phyloP scores from a whole-genome alignment of 2,797 vertebrate genomes.

The Lagocephalus sceleratus region DNA sequence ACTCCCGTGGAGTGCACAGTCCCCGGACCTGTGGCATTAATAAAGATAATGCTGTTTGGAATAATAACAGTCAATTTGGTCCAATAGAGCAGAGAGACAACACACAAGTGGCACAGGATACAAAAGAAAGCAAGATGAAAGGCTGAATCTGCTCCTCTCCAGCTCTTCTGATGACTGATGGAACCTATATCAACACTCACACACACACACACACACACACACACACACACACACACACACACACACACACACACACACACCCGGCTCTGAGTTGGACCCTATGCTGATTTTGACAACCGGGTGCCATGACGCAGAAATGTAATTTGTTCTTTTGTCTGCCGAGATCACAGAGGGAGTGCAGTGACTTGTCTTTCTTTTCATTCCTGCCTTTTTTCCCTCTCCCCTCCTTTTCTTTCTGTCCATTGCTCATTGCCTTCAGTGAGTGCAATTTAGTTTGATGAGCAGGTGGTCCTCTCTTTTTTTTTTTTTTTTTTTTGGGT shows the following conservation, averaged over 20 bases:
- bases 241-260: constrained; percentile 40
- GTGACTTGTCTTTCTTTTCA: constrained; percentile 62
- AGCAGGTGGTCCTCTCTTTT: constrained; percentile 73
- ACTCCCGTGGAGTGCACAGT: constrained; percentile 56
- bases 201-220: too few relatives aligned
- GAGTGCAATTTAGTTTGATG: constrained; percentile 79
- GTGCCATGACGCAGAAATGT: constrained; percentile 60
- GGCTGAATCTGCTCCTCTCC: constrained; percentile 59
- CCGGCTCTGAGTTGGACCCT: constrained; percentile 57
- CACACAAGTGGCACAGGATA: constrained; percentile 62
- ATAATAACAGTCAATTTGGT: constrained; percentile 76
- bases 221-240: too few relatives aligned
- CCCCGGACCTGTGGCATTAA: constrained; percentile 73
- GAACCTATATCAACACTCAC: constrained; percentile 59
- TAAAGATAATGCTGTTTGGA: constrained; percentile 79
- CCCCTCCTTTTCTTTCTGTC: constrained; percentile 54
- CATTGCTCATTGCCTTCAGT: constrained; percentile 49
- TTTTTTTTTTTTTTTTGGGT: constrained; percentile 61
- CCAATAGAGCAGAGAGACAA: constrained; percentile 60
- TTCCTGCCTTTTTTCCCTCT: constrained; percentile 35
- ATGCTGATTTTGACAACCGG: constrained; percentile 47
- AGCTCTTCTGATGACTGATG: constrained; percentile 52
- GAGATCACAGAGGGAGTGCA: constrained; percentile 73
- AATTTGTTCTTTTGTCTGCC: constrained; percentile 79
- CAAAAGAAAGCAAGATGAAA: constrained; percentile 81